phyloP scores from a whole-genome alignment of 2,797 vertebrate species.

The Coranthus polyacanthus region DNA sequence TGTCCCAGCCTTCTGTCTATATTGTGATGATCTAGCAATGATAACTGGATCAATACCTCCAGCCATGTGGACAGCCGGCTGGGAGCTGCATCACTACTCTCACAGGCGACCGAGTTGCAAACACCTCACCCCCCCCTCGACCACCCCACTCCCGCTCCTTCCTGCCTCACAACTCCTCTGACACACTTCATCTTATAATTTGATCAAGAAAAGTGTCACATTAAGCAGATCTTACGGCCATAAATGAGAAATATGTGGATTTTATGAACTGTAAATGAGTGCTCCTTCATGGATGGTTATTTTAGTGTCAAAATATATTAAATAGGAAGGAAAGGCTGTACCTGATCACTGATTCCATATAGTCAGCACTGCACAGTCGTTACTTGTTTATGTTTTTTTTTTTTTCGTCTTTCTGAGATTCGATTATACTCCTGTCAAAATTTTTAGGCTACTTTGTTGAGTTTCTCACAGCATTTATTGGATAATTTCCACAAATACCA shows the following conservation, averaged over 20 bases:
- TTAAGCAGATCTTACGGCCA: constrained; percentile 77
- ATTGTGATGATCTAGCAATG: constrained; percentile 83
- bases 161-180: constrained; percentile 74
- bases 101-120: constrained; percentile 69
- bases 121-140: constrained; percentile 47
- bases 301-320: constrained; percentile 86
- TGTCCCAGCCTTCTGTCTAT: constrained; percentile 69
- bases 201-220: constrained; percentile 84
- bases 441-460: no score
- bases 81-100: constrained; percentile 75
- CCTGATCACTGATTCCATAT: constrained; percentile 63
- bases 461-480: no score
- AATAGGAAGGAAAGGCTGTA: constrained; percentile 78
- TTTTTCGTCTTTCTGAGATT: no score
- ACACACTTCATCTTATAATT: constrained; percentile 80
- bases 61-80: constrained; percentile 81
- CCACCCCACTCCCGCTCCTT: background rate
- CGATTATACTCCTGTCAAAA: constrained; percentile 10
- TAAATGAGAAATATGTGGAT: constrained; percentile 85
- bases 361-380: constrained; percentile 60
- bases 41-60: constrained; percentile 84
- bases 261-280: constrained; percentile 86
- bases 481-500: no score
- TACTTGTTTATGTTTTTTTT: constrained; percentile 55
- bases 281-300: constrained; percentile 85